A percentile compares a stretch with the other conserved stretches of the same genome.
phyloP scores from a whole-genome alignment of 2,797 vertebrate species.

The Hapalemur alaotrensis region DNA sequence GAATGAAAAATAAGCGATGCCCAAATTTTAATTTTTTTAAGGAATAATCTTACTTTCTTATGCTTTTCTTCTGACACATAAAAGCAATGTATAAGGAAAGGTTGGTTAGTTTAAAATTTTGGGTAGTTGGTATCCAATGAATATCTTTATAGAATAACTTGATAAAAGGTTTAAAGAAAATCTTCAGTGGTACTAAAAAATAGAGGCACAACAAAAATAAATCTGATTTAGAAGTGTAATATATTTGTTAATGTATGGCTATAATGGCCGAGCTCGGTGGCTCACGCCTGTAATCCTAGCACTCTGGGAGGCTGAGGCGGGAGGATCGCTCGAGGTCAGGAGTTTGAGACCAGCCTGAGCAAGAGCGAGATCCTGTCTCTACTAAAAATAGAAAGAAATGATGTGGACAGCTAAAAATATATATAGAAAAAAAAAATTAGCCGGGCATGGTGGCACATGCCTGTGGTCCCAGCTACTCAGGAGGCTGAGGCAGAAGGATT shows the following conservation, averaged over 20 bases:
- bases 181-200: background rate
- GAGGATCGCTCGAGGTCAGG: too few species aligned
- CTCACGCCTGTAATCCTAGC: too few species aligned
- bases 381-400: too few species aligned
- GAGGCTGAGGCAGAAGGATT: too few species aligned
- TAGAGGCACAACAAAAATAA: background rate
- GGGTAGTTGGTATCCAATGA: background rate
- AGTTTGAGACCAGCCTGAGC: too few species aligned
- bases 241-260: background rate
- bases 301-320: too few species aligned
- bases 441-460: too few species aligned
- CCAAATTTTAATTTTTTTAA: constrained; percentile 27
- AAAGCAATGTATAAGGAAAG: background rate
- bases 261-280: too few species aligned
- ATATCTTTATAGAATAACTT: background rate
- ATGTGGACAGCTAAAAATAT: too few species aligned
- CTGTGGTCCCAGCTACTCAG: too few species aligned
- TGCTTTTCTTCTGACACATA: background rate
- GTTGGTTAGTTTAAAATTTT: constrained; percentile 13
- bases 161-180: background rate
- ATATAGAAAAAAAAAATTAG: too few species aligned
- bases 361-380: too few species aligned
- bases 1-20: background rate
- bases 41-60: background rate
- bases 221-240: background rate